These are phyloP conservation scores for Gallinago undulata DNA, from an alignment of 2,113 vertebrate genomes.

Conservation along the genomic window DNA sequence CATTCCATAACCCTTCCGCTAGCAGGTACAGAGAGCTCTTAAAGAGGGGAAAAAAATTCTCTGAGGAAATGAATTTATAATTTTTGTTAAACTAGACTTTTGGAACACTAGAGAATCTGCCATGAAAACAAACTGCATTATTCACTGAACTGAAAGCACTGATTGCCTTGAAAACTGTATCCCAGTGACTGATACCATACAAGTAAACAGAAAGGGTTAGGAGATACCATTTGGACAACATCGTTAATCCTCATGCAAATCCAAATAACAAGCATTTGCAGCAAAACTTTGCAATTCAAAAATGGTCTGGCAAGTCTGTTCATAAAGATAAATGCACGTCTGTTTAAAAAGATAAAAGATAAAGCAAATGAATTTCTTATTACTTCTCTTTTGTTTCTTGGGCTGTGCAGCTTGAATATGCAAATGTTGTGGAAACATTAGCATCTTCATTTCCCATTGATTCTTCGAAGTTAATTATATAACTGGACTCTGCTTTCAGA, in stretches of 20 bases:
- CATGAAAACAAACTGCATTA: constrained; percentile 3
- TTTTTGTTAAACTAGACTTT: background rate
- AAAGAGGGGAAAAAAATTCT: background rate
- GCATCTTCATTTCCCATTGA: constrained; percentile 6
- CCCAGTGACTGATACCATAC: background rate
- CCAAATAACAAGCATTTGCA: background rate
- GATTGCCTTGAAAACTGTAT: background rate
- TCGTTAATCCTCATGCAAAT: background rate
- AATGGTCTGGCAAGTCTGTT: constrained; percentile 26
- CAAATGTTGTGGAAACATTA: constrained; percentile 6
- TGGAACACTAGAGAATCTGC: background rate
- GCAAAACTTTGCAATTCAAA: constrained; percentile 20
- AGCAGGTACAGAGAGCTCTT: background rate
- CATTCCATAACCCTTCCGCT: background rate
- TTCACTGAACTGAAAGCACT: background rate
- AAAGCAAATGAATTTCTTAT: constrained; percentile 39
- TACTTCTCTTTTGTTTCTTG: constrained; percentile 38
- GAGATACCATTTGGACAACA: constrained; percentile 8
- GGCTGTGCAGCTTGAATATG: background rate
- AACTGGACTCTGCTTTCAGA: background rate
- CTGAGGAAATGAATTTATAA: background rate
- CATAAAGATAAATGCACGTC: constrained; percentile 11
- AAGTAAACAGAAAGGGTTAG: constrained; percentile 21
- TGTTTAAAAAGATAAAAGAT: constrained; percentile 58
- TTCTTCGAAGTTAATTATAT: background rate